These are phyloP conservation scores for Leptobrachium leishanense DNA, from an alignment of 2,113 vertebrate species.

Conservation along the genomic window DNA sequence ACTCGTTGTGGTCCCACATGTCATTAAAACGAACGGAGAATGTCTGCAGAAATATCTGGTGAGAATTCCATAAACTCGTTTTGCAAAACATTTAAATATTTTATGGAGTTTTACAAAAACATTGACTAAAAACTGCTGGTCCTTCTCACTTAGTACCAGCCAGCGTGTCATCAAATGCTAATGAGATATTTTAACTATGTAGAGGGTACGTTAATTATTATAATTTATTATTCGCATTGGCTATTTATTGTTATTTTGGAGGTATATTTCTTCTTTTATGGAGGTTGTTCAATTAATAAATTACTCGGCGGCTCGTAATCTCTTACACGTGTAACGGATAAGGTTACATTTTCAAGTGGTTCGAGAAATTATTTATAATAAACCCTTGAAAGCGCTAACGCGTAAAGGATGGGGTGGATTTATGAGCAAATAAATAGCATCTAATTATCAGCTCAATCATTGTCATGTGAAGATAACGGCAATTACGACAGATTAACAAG, in stretches of 20 bases:
- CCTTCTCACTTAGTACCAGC: too few relatives aligned
- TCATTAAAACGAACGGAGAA: too few relatives aligned
- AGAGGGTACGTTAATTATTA: too few relatives aligned
- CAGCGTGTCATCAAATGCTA: too few relatives aligned
- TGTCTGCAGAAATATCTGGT: too few relatives aligned
- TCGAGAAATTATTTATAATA: conserved; percentile 6
- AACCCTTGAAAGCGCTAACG: conserved; percentile 2
- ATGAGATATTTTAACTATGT: too few relatives aligned
- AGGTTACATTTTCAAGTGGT: conserved; percentile 3
- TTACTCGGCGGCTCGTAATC: background rate
- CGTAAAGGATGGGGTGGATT: conserved; percentile 12
- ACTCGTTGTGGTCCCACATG: too few relatives aligned
- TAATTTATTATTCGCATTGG: too few relatives aligned
- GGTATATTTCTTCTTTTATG: background rate
- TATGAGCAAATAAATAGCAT: conserved; percentile 32
- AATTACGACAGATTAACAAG: conserved; percentile 31
- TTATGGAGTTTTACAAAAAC: too few relatives aligned
- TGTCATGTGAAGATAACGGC: conserved; percentile 16
- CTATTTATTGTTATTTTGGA: background rate
- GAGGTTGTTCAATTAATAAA: background rate
- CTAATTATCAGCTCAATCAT: conserved; percentile 36
- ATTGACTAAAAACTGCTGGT: too few relatives aligned
- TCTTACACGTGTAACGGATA: background rate
- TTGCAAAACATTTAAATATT: too few relatives aligned
- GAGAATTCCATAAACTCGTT: too few relatives aligned